Evolutionary conservation across 2,797 vertebrate genomes (phyloP).

Genomic region (Kryptopterus vitreolus): DNA sequence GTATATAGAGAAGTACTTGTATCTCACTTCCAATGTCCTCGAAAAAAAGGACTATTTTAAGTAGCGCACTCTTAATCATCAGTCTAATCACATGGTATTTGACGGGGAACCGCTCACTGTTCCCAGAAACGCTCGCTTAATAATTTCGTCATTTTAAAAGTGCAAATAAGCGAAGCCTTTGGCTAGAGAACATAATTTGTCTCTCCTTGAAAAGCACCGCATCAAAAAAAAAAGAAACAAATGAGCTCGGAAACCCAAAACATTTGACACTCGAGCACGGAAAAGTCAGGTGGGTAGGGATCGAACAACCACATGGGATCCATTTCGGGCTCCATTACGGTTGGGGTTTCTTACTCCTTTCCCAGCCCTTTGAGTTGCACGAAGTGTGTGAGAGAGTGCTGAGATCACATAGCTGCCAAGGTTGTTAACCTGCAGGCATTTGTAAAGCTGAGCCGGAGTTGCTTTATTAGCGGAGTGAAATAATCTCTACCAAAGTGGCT

Average conservation of each 20-base stretch:
- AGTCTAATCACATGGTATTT: neutral
- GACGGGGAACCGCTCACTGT: neutral
- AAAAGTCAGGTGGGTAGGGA: conserved; percentile 53
- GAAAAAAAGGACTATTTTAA: neutral
- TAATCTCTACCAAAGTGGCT: conserved; percentile 58
- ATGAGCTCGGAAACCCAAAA: conserved; percentile 45
- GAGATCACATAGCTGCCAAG: conserved; percentile 56
- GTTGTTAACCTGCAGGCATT: conserved; percentile 62
- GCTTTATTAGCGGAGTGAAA: conserved; percentile 57
- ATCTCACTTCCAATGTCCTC: neutral
- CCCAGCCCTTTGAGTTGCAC: conserved; percentile 39
- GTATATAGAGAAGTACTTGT: conserved; percentile 50
- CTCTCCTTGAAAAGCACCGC: conserved; percentile 36
- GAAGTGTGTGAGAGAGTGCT: conserved; percentile 44
- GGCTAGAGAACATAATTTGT: conserved; percentile 34
- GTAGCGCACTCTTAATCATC: neutral
- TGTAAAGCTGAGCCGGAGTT: conserved; percentile 59
- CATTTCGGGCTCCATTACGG: conserved; percentile 51
- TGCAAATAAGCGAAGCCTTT: conserved; percentile 22
- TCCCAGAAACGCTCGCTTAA: conserved; percentile 7
- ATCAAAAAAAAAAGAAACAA: conserved; percentile 59
- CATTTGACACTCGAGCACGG: conserved; percentile 45
- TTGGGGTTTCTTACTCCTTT: conserved; percentile 50
- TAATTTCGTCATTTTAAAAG: conserved; percentile 28
- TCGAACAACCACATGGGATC: conserved; percentile 51